A percentile compares a stretch with the other conserved stretches of the same genome.
Conservation (phyloP, 2,113 vertebrate genomes). For the Collichthys lucidus region DNA sequence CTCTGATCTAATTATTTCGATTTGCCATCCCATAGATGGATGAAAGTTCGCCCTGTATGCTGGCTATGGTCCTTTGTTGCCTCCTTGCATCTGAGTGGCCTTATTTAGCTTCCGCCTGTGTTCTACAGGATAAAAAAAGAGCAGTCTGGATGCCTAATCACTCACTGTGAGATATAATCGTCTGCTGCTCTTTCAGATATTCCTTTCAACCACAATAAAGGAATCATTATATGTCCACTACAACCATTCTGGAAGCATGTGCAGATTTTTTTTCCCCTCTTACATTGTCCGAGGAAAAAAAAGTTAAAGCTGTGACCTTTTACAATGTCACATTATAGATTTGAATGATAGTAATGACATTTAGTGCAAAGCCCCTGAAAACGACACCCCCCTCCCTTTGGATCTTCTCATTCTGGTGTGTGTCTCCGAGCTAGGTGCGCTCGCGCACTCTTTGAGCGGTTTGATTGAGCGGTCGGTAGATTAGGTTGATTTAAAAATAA, state of each 20-base stretch:
- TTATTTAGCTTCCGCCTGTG: constrained; percentile 16
- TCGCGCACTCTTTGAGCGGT: neutral
- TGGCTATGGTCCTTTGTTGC: constrained; percentile 10
- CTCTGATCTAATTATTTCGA: constrained; percentile 54
- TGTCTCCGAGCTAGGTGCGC: neutral
- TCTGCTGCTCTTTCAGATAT: constrained; percentile 30
- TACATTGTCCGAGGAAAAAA: constrained; percentile 17
- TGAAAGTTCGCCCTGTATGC: constrained; percentile 25
- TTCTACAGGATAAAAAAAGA: constrained; percentile 16
- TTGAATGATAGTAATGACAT: constrained; percentile 71
- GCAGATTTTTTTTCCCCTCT: neutral
- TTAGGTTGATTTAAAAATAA: constrained; percentile 49
- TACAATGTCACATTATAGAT: constrained; percentile 48
- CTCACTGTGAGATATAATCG: constrained; percentile 42
- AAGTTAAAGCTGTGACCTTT: constrained; percentile 62
- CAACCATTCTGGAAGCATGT: neutral
- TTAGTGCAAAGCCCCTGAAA: constrained; percentile 34
- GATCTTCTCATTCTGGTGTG: constrained; percentile 31
- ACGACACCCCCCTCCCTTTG: constrained; percentile 39
- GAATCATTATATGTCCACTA: neutral
- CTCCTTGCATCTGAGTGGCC: constrained; percentile 16
- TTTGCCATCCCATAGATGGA: constrained; percentile 45
- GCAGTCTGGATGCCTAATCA: constrained; percentile 25
- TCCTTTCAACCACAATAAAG: constrained; percentile 13
- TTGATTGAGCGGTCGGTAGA: constrained; percentile 32